Conservation (phyloP, 2,113 vertebrate genomes). For the Ciconia stormi region DNA sequence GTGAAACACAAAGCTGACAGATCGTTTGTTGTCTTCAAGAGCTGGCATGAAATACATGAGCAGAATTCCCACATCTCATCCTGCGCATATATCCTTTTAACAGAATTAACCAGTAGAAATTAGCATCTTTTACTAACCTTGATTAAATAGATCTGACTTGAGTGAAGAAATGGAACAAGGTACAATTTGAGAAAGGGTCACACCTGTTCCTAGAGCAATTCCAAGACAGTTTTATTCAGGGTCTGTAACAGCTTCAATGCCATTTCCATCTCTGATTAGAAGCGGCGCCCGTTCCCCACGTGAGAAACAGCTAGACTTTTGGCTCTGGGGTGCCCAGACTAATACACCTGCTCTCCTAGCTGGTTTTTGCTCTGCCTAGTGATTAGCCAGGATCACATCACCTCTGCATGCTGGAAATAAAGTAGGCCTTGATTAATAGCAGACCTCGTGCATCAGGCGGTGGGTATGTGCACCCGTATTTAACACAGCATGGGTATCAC, state of each 20-base stretch:
- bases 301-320: background rate
- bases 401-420: background rate
- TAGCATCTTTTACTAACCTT: background rate
- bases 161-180: background rate
- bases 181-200: background rate
- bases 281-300: rapidly evolving
- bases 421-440: background rate
- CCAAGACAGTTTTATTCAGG: background rate
- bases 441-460: background rate
- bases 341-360: background rate
- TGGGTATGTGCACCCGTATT: background rate
- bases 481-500: background rate
- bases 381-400: background rate
- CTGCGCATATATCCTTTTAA: background rate
- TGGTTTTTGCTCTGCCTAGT: background rate
- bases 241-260: background rate
- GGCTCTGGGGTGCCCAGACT: background rate
- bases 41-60: background rate
- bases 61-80: background rate
- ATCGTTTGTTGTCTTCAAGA: background rate
- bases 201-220: background rate
- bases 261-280: background rate
- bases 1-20: background rate
- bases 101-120: background rate
- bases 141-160: background rate